Base-by-base conservation (phyloP, 2,888 invertebrate genomes). In the Sycophila texana region DNA sequence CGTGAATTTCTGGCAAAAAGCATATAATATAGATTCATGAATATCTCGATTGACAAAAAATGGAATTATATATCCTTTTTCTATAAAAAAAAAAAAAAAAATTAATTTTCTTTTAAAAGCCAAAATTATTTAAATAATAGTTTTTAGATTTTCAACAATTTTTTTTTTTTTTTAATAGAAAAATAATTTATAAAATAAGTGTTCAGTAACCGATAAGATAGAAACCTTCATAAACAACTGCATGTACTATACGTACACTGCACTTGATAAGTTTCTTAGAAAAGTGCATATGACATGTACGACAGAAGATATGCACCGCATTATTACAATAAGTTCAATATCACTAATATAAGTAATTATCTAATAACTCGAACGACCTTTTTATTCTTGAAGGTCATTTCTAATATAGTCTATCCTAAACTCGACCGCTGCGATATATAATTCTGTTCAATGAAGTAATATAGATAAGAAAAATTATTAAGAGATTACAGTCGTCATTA, bases 341-440 rank as follows among this genome's bases (percentile, higher is more conserved):
- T 22, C 20, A 51, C 7, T 18, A 39, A 61, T 30, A 10, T 61
- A 70, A 70, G n/a, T 47, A 18, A 10, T 75, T 75, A 75, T 68
- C 68, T 68, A 75, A 75, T 60, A 10, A 51, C 22, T 26, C 58
- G 0, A 49, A 13, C 2, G 51, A 74, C 65, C 49, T 74, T 74
- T 16, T 20, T n/a, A 7, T 18, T 12, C 1, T 53, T 61, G n/a
- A 73, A 73, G 51, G 61, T 61, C 61, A n/a, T 26, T 53, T 18
- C 26, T 26, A n/a, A n/a, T n/a, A n/a, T n/a, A n/a, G 26, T 26
- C 26, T 26, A 3, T 26, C 3, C 3, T 26, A 26, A 26, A 26
- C 26, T 26, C 3, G 26, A 26, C 26, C 26, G 26, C 3, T 3
- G 26, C 26, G 26, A 26, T 26, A 26, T 26, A 26, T 26, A 26